Percentiles rank a stretch among this genome's conserved stretches.
These are phyloP conservation scores for Leptopilina drosophilae DNA, from an alignment of 2,888 invertebrate genomes.

Conservation along the genomic window DNA sequence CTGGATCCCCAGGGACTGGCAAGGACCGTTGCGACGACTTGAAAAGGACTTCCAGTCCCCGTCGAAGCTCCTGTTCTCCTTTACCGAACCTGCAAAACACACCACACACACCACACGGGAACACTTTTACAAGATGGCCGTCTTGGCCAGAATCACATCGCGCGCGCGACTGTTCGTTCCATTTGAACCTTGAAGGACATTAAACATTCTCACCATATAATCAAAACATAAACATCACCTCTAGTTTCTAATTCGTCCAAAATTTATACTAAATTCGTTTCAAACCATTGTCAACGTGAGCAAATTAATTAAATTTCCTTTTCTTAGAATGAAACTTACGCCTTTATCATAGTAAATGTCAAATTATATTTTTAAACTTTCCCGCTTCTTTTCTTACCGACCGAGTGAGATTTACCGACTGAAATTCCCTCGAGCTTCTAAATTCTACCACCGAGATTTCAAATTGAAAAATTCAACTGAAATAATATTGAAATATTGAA, in stretches of 20 bases:
- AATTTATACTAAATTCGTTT: background rate
- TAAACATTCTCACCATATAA: background rate
- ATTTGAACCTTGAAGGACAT: slow-evolving; percentile 7
- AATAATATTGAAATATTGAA: no score
- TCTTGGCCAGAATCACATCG: slow-evolving; percentile 31
- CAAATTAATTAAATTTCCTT: background rate
- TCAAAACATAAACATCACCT: background rate
- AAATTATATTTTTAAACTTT: background rate
- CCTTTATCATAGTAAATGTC: background rate
- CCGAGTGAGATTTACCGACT: background rate
- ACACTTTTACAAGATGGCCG: slow-evolving; percentile 72
- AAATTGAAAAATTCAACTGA: no score
- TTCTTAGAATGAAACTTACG: background rate
- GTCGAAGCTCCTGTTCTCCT: slow-evolving; percentile 67
- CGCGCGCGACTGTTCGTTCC: slow-evolving; percentile 29
- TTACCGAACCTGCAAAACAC: slow-evolving; percentile 68
- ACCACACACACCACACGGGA: slow-evolving; percentile 60
- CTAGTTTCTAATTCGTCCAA: background rate
- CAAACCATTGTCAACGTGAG: background rate
- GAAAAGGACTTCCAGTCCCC: slow-evolving; percentile 69
- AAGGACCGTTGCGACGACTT: slow-evolving; percentile 65
- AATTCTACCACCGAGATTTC: no score
- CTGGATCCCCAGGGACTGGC: slow-evolving; percentile 70
- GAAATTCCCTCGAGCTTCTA: no score
- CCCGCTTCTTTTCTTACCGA: background rate